phyloP scores from a whole-genome alignment of 2,797 vertebrate species.

The Notolepis coatsorum region DNA sequence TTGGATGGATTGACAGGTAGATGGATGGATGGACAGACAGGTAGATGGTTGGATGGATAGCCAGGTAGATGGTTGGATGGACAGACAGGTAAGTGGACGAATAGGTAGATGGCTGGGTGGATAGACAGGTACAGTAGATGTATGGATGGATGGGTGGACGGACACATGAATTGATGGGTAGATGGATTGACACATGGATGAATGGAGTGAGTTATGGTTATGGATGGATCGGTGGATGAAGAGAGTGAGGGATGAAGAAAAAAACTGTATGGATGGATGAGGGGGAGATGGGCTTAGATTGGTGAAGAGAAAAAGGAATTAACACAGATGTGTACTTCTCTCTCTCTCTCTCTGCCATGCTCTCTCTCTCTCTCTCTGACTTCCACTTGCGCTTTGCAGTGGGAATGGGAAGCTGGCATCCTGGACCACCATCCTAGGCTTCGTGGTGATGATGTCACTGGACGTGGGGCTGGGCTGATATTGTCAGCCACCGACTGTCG shows the following conservation, averaged over 20 bases:
- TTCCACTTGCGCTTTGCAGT: too few relatives aligned
- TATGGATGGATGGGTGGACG: too few relatives aligned
- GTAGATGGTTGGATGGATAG: too few relatives aligned
- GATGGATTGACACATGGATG: too few relatives aligned
- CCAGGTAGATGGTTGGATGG: neutral
- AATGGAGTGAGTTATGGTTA: too few relatives aligned
- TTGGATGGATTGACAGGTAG: too few relatives aligned
- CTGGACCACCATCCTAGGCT: slow-evolving; percentile 93
- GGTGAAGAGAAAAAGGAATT: too few relatives aligned
- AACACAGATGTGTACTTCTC: neutral
- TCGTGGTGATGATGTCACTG: slow-evolving; percentile 98
- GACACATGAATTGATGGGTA: too few relatives aligned
- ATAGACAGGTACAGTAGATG: neutral
- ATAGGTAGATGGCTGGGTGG: neutral
- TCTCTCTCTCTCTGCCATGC: neutral
- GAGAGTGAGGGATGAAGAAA: neutral
- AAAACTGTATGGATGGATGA: neutral
- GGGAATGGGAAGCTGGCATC: slow-evolving; percentile 95
- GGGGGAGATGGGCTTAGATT: neutral
- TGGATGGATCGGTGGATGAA: too few relatives aligned
- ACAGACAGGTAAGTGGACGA: slow-evolving; percentile 84
- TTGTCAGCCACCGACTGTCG: too few relatives aligned
- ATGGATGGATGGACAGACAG: too few relatives aligned
- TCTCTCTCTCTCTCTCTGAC: neutral
- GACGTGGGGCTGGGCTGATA: slow-evolving; percentile 95